Base-by-base conservation (phyloP, 2,797 vertebrate genomes). In the Peromyscus aztecus region DNA sequence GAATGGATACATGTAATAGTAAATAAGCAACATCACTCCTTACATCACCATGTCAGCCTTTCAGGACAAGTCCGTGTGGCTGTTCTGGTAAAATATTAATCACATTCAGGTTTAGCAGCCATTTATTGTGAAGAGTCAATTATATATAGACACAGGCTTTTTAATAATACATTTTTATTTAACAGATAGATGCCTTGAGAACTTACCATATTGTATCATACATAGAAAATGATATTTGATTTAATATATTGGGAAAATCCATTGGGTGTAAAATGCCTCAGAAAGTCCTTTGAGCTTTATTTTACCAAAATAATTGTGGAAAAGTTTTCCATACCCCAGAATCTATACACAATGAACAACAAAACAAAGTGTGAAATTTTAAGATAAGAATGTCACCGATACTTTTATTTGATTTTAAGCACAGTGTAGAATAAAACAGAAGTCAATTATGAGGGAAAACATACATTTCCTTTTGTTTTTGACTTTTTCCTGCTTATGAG, bases 231-330 rank as follows among this genome's bases (percentile, higher is more conserved):
- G 85, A 23, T 78, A 65, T 84, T 92, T 94, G n/a, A 10, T 65
- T 27, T 88, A 77, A 67, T 82, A 27, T n/a, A 13, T 82, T 63
- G 46, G 63, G 71, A 10, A 67, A 94, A 71, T 29, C 34, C 34
- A 77, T 34, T 34, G 31, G 59, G 89, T 61, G 69, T 77, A 91
- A 95, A 75, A 89, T 82, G 65, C 67, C 61, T 93, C 40, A 88
- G 81, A 94, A 94, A 90, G 43, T 31, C 91, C 6, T 94, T 85
- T 89, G 40, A 67, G 11, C 23, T 87, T 93, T 81, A 86, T 94
- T 95, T 96, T 93, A 49, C 46, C 40, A 94, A 65, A 96, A 65
- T 84, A 67, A 94, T 46, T 71, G 3, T 81, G 34, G 19, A 46
- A 82, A 90, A 61, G 0, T 21, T 73, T 89, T 16, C 9, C 4